These are phyloP conservation scores for Drosophila macrospina DNA, from an alignment of 2,888 invertebrate genomes.

Conservation along the genomic window DNA sequence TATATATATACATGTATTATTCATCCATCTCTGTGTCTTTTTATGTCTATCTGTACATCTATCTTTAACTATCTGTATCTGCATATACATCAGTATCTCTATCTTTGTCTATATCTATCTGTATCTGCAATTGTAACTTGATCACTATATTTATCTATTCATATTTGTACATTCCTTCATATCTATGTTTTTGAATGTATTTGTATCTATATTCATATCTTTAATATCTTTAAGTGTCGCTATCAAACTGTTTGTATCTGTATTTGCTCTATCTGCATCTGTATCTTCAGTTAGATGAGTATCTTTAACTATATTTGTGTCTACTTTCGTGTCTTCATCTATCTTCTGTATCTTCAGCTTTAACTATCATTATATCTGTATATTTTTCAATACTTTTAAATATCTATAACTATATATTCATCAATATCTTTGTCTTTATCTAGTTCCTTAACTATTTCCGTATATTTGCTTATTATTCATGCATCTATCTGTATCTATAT, in stretches of 20 bases:
- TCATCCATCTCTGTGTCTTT: too few species aligned
- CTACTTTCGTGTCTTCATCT: background rate
- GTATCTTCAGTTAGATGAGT: background rate
- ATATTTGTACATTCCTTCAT: too few species aligned
- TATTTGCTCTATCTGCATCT: background rate
- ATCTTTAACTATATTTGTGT: background rate
- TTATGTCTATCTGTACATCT: background rate
- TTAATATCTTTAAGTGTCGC: too few species aligned
- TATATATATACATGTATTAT: too few species aligned
- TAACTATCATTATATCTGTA: background rate
- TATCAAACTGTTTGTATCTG: background rate
- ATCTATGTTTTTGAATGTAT: too few species aligned
- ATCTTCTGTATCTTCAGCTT: background rate
- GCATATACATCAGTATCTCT: background rate
- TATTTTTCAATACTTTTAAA: background rate
- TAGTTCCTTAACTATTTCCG: background rate
- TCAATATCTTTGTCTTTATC: background rate
- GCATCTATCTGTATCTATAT: background rate
- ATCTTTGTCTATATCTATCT: background rate
- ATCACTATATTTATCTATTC: too few species aligned
- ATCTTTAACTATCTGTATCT: background rate
- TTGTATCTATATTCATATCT: too few species aligned
- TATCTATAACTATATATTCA: too few species aligned
- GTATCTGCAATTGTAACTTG: too few species aligned
- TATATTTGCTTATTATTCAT: background rate